phyloP scores from a whole-genome alignment of 37 sponge, comb jelly and placozoan species.

The Aplysina aerophoba region DNA sequence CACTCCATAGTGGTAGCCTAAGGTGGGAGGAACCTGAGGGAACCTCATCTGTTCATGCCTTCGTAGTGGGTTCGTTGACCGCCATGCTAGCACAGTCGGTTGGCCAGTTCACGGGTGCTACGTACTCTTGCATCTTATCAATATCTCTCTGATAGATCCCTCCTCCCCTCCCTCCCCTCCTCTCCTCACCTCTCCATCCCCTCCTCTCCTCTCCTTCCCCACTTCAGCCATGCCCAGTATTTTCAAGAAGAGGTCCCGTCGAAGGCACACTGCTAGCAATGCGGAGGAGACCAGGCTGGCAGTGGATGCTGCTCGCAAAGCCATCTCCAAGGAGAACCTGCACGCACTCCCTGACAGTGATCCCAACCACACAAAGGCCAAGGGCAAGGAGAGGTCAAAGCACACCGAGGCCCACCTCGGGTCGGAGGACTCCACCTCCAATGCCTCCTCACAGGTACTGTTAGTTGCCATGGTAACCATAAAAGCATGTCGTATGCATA shows the following conservation, averaged over 20 bases:
- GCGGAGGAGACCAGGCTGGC: constrained; percentile 28
- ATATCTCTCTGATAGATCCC: no score
- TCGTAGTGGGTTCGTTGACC: no score
- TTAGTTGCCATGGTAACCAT: no score
- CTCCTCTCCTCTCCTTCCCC: background rate
- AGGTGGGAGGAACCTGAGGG: no score
- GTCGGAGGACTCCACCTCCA: constrained; percentile 18
- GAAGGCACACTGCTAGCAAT: constrained; percentile 52
- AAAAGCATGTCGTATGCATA: no score
- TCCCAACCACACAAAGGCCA: background rate
- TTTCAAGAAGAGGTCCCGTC: constrained; percentile 44
- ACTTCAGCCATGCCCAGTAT: constrained; percentile 29
- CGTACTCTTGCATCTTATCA: no score
- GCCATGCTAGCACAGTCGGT: no score
- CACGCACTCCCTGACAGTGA: background rate
- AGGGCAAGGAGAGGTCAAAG: background rate
- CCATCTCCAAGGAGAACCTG: constrained; percentile 15
- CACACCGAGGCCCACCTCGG: background rate
- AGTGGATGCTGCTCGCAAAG: background rate
- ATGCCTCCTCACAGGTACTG: background rate
- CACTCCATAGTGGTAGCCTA: no score
- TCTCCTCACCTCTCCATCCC: constrained; percentile 13
- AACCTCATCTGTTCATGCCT: no score
- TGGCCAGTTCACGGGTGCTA: no score
- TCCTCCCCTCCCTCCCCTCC: background rate